phyloP scores from a whole-genome alignment of 2,113 vertebrate genomes.

The Pedionomus torquatus region DNA sequence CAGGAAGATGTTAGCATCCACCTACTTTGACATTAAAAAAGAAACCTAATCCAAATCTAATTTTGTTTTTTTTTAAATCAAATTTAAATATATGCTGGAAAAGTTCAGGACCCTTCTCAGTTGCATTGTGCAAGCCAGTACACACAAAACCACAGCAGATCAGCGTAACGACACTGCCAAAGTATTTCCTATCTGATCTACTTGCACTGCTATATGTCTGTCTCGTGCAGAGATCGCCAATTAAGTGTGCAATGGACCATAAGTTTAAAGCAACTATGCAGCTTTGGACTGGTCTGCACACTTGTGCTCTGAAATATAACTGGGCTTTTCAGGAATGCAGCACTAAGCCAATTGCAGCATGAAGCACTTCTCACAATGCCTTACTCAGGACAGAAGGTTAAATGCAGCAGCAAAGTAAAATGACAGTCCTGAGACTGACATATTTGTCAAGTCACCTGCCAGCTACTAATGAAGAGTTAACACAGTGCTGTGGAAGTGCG shows the following conservation, averaged over 20 bases:
- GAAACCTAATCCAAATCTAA: not conserved
- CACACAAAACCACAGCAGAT: not conserved
- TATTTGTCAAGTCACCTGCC: not conserved
- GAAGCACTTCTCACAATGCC: not conserved
- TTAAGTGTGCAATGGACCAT: fast-evolving
- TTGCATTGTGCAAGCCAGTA: not conserved
- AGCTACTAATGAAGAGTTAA: not conserved
- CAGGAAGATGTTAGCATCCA: not conserved
- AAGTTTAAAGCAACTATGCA: not conserved
- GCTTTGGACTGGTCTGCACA: not conserved
- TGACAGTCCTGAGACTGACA: not conserved
- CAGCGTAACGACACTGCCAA: not conserved
- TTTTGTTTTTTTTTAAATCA: not conserved
- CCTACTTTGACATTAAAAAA: not conserved
- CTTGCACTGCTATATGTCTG: not conserved
- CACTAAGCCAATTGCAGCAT: not conserved
- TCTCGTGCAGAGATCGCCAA: not conserved
- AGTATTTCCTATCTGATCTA: not conserved
- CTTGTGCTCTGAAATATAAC: not conserved
- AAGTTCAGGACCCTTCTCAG: not conserved
- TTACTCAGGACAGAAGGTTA: not conserved
- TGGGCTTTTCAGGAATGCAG: not conserved
- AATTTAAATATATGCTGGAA: not conserved
- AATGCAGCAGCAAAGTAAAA: not conserved
- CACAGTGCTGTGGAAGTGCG: fast-evolving